phyloP scores from a whole-genome alignment of 2,797 vertebrate genomes.

The Myripristis murdjan region DNA sequence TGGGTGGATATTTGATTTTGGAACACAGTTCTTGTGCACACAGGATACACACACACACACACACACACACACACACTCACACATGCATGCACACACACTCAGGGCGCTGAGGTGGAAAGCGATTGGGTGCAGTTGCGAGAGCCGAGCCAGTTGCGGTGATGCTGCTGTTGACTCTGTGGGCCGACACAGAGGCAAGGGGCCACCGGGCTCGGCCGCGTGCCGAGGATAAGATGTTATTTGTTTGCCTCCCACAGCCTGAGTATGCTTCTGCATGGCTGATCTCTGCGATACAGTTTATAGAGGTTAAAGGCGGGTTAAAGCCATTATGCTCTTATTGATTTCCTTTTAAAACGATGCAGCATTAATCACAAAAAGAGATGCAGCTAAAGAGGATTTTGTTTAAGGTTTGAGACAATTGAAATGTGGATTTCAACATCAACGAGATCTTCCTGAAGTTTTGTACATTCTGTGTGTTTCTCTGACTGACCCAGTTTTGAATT shows the following conservation, averaged over 20 bases:
- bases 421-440: too few relatives aligned
- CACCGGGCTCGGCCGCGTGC: background rate
- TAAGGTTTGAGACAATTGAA: too few relatives aligned
- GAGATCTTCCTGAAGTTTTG: too few relatives aligned
- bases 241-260: slow-evolving; percentile 31
- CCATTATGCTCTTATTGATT: too few relatives aligned
- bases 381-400: too few relatives aligned
- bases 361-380: too few relatives aligned
- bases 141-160: background rate
- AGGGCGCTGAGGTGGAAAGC: slow-evolving; percentile 7
- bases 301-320: too few relatives aligned
- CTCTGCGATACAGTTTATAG: slow-evolving; percentile 13
- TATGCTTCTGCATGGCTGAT: background rate
- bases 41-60: too few relatives aligned
- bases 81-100: background rate
- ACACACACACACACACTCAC: slow-evolving; percentile 4
- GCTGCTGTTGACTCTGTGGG: slow-evolving; percentile 1
- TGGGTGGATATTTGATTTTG: background rate
- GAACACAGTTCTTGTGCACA: too few relatives aligned
- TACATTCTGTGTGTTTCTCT: too few relatives aligned
- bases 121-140: background rate
- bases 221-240: slow-evolving; percentile 15
- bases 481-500: too few relatives aligned
- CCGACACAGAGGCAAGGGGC: slow-evolving; percentile 4
- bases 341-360: too few relatives aligned